Conservation (phyloP, 1,140 invertebrate genomes). For the Protaetia brevitarsis region DNA sequence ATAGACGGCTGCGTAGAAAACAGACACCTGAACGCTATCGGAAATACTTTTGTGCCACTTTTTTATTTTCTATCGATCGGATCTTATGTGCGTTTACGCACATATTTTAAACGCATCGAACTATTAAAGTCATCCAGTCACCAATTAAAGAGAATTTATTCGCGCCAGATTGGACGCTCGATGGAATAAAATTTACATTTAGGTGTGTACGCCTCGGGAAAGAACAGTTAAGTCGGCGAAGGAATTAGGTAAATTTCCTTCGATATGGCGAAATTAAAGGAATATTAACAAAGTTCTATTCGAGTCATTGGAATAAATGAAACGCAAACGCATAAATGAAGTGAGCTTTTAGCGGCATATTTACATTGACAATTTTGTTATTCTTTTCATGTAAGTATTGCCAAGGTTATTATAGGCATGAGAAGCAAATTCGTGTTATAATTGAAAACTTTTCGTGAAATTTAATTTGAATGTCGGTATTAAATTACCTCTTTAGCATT, state of each 20-base stretch:
- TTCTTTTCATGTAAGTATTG: no score
- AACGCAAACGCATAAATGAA: no score
- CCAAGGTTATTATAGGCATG: no score
- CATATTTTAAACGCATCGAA: neutral
- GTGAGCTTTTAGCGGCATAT: no score
- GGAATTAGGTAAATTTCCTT: neutral
- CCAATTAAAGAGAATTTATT: constrained; percentile 8
- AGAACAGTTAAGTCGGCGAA: neutral
- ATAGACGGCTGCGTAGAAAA: neutral
- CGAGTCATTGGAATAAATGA: no score
- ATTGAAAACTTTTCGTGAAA: no score
- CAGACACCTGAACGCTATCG: neutral
- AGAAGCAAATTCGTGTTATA: no score
- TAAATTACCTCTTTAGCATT: no score
- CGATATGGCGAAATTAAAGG: neutral
- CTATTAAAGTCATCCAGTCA: neutral
- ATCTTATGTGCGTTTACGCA: neutral
- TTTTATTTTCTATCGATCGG: neutral
- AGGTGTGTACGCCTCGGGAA: neutral
- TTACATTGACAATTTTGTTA: no score
- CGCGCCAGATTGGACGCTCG: neutral
- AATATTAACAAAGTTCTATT: no score
- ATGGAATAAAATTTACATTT: constrained; percentile 12
- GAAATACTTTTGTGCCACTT: neutral
- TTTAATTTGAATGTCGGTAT: no score